These are phyloP conservation scores for Centruroides vittatus DNA, from an alignment of 1,140 invertebrate genomes.

Conservation along the genomic window DNA sequence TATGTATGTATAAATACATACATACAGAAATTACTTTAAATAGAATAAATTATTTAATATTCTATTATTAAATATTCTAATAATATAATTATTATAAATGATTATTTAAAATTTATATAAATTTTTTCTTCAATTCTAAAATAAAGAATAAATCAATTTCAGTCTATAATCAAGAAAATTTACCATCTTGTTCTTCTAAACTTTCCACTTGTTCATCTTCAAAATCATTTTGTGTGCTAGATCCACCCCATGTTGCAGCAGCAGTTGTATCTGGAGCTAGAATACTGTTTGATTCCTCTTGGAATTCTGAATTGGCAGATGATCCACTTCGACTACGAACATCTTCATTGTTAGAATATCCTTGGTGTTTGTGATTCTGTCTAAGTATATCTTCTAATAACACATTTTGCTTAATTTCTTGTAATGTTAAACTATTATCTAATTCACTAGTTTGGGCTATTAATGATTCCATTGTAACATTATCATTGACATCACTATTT, in stretches of 20 bases:
- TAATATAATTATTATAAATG: too few species aligned
- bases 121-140: too few species aligned
- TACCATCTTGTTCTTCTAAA: slow-evolving; percentile 3
- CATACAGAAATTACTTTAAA: too few species aligned
- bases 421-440: not conserved
- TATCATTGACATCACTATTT: too few species aligned
- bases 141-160: too few species aligned
- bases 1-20: too few species aligned
- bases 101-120: too few species aligned
- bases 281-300: slow-evolving; percentile 9
- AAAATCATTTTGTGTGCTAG: slow-evolving; percentile 13
- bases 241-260: slow-evolving; percentile 13
- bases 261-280: slow-evolving; percentile 5
- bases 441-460: not conserved
- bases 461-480: too few species aligned
- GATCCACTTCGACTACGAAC: slow-evolving; percentile 2
- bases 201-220: slow-evolving; percentile 6
- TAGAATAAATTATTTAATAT: too few species aligned
- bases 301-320: slow-evolving; percentile 8
- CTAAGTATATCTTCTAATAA: slow-evolving; percentile 3
- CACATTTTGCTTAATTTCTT: slow-evolving; percentile 1
- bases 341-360: slow-evolving; percentile 3
- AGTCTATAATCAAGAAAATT: not conserved
- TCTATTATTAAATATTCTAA: too few species aligned
- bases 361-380: not conserved